phyloP scores from a whole-genome alignment of 2,113 vertebrate genomes.

The Lophochroa leadbeateri region DNA sequence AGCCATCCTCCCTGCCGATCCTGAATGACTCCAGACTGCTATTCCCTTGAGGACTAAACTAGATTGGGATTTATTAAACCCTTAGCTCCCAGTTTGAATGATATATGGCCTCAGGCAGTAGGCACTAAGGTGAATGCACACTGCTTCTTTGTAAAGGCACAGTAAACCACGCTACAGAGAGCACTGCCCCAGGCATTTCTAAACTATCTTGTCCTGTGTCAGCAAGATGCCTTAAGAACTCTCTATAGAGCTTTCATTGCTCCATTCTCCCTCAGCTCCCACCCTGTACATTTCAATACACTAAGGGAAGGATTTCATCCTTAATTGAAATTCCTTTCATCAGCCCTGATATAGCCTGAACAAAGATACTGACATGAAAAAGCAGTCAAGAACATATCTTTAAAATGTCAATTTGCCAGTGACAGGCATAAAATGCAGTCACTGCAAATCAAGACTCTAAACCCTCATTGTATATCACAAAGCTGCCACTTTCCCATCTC shows the following conservation, averaged over 20 bases:
- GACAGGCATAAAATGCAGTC: slow-evolving; percentile 62
- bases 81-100: slow-evolving; percentile 9
- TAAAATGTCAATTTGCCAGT: slow-evolving; percentile 59
- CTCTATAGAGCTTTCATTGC: slow-evolving; percentile 14
- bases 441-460: slow-evolving; percentile 40
- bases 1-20: background rate
- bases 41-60: background rate
- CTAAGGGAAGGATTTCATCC: slow-evolving; percentile 34
- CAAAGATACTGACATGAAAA: slow-evolving; percentile 66
- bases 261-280: slow-evolving; percentile 29
- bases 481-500: background rate
- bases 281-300: slow-evolving; percentile 44
- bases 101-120: slow-evolving; percentile 9
- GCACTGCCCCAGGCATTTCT: slow-evolving; percentile 45
- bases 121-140: slow-evolving; percentile 20
- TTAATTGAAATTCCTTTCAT: slow-evolving; percentile 73
- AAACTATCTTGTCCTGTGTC: slow-evolving; percentile 66
- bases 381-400: slow-evolving; percentile 63
- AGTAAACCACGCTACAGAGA: slow-evolving; percentile 19
- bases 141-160: slow-evolving; percentile 31
- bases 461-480: slow-evolving; percentile 2
- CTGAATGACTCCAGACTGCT: background rate
- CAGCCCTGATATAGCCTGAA: slow-evolving; percentile 60
- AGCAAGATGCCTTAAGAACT: slow-evolving; percentile 59
- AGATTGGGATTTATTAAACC: slow-evolving; percentile 52